phyloP scores from a whole-genome alignment of 1,140 invertebrate genomes.

The Drosophila orosa region DNA sequence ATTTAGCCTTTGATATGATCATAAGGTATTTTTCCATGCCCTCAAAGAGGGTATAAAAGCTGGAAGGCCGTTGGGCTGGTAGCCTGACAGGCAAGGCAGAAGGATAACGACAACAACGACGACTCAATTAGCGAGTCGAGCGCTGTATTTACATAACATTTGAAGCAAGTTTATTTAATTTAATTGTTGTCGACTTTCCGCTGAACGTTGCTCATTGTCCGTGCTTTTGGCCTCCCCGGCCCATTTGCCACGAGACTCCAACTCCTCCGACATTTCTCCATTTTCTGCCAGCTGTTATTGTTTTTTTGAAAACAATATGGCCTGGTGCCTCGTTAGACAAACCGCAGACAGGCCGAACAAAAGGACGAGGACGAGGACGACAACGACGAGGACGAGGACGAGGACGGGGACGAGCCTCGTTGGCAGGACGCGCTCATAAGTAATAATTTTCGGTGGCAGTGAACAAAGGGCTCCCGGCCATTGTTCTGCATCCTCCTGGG shows the following conservation, averaged over 20 bases:
- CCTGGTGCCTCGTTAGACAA: conserved; percentile 61
- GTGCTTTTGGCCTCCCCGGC: background rate
- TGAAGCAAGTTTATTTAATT: conserved; percentile 71
- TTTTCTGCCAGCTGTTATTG: conserved; percentile 42
- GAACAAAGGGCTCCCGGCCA: conserved; percentile 32
- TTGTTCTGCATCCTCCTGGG: conserved; percentile 22
- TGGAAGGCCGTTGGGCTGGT: background rate
- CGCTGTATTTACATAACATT: conserved; percentile 75
- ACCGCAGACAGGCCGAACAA: conserved; percentile 50
- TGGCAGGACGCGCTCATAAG: conserved; percentile 50
- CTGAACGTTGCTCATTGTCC: conserved; percentile 20
- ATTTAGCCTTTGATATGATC: background rate
- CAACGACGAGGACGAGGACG: conserved; percentile 24
- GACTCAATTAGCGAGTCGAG: conserved; percentile 69
- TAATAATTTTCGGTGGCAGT: conserved; percentile 60
- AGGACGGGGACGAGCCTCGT: conserved; percentile 13
- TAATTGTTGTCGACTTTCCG: conserved; percentile 66
- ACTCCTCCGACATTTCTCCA: conserved; percentile 9
- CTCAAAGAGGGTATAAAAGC: background rate
- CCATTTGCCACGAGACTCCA: background rate
- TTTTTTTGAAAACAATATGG: conserved; percentile 62
- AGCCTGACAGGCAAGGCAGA: conserved; percentile 1
- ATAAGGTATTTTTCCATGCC: background rate
- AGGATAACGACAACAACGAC: conserved; percentile 38
- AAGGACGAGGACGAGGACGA: conserved; percentile 30